Conservation (phyloP, 64 coral and sea anemone genomes). For the Platygyra sinensis region DNA sequence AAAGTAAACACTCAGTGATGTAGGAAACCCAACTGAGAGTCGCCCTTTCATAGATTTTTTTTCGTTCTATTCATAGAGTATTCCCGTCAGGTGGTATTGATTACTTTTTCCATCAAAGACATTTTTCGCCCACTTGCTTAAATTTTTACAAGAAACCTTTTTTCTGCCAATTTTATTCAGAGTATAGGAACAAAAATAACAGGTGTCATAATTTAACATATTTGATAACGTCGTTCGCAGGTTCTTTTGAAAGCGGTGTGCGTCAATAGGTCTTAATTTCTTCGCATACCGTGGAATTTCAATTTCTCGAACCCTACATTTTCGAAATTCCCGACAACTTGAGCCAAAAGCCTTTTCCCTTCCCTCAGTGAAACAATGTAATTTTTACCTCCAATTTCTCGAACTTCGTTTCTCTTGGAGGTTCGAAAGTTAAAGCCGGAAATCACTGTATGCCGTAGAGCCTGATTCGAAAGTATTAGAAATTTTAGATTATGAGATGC, state of each 20-base stretch:
- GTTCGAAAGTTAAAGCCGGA: no score
- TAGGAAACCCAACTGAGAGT: background rate
- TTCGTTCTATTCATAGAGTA: background rate
- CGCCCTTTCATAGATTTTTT: background rate
- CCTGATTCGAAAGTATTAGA: no score
- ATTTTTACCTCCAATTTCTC: no score
- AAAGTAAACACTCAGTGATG: background rate
- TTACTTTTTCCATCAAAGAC: background rate
- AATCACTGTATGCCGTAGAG: no score
- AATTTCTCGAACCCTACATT: no score
- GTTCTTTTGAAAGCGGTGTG: constrained; percentile 4
- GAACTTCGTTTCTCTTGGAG: no score
- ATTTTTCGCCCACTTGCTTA: background rate
- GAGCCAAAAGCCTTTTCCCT: no score
- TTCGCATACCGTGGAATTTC: background rate
- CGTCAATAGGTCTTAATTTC: background rate
- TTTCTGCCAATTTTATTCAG: background rate
- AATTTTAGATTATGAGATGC: background rate
- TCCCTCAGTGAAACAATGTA: no score
- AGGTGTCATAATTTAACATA: background rate
- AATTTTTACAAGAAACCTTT: no score
- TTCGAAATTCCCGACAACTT: no score
- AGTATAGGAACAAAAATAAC: background rate
- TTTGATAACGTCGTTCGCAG: background rate
- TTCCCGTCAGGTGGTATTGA: background rate